phyloP scores from a whole-genome alignment of 2,113 vertebrate species.

The Engystomops pustulosus region DNA sequence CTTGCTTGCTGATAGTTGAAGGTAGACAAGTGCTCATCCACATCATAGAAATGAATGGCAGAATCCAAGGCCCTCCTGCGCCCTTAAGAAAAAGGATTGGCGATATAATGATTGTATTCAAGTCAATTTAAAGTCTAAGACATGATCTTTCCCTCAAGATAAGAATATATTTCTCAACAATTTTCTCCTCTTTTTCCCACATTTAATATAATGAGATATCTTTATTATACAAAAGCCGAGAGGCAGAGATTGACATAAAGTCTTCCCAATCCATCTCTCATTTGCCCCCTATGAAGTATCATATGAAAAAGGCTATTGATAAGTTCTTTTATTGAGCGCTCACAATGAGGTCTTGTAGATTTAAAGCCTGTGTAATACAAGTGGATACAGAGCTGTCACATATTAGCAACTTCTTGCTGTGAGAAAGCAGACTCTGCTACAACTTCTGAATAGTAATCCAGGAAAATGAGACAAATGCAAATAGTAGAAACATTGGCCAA shows the following conservation, averaged over 20 bases:
- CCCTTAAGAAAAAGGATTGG: neutral
- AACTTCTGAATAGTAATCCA: slow-evolving; percentile 47
- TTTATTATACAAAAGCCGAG: slow-evolving; percentile 37
- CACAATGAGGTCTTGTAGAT: slow-evolving; percentile 44
- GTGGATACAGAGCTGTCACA: slow-evolving; percentile 48
- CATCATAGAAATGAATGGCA: too few species aligned
- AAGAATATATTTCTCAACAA: neutral
- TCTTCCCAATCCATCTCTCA: slow-evolving; percentile 39
- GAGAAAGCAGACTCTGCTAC: slow-evolving; percentile 40
- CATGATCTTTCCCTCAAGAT: neutral
- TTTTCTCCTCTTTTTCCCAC: neutral
- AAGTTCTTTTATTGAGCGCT: slow-evolving; percentile 44
- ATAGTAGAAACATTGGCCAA: neutral
- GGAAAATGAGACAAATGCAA: slow-evolving; percentile 29
- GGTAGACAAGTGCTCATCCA: too few species aligned
- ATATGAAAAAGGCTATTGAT: slow-evolving; percentile 47
- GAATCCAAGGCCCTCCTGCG: too few species aligned
- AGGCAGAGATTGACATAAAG: slow-evolving; percentile 12
- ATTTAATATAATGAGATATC: slow-evolving; percentile 42
- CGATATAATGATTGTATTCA: too few species aligned
- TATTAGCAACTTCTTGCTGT: slow-evolving; percentile 57
- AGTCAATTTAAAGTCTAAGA: too few species aligned
- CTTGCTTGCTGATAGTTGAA: too few species aligned
- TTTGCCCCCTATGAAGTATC: slow-evolving; percentile 52
- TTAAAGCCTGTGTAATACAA: slow-evolving; percentile 50